A percentile compares a stretch with the other conserved stretches of the same genome.
Evolutionary conservation across 2,888 invertebrate species (phyloP).

Genomic region (Apamea crenata): DNA sequence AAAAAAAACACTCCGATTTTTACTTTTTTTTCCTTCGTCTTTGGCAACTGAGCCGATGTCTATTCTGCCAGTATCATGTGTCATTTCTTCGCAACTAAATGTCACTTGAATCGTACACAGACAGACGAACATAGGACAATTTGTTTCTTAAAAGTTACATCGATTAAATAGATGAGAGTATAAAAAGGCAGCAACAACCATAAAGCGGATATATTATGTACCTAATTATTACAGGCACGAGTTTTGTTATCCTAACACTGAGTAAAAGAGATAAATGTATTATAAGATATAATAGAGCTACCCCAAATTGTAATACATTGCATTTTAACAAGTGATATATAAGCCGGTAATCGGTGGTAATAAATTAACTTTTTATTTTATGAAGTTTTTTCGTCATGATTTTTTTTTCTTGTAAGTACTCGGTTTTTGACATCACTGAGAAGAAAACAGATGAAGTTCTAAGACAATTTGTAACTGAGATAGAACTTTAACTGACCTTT

Average conservation of each 20-base stretch:
- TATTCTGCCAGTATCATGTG: not conserved
- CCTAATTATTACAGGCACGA: conserved; percentile 77
- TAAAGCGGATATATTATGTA: conserved; percentile 67
- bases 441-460: not conserved
- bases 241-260: conserved; percentile 75
- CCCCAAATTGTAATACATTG: conserved; percentile 59
- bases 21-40: not conserved
- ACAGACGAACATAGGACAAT: conserved; percentile 56
- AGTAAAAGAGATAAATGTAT: conserved; percentile 69
- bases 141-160: conserved; percentile 54
- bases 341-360: conserved; percentile 29
- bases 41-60: not conserved
- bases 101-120: conserved; percentile 46
- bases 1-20: too few species aligned
- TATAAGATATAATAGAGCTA: conserved; percentile 56
- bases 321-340: conserved; percentile 62
- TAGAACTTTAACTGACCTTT: not conserved
- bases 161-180: conserved; percentile 67
- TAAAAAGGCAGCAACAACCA: conserved; percentile 67
- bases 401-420: too few species aligned
- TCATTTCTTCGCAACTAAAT: conserved; percentile 34
- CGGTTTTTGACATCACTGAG: not conserved
- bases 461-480: not conserved
- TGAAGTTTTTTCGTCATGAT: too few species aligned
- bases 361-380: conserved; percentile 11